Base-by-base conservation (phyloP, 2,888 invertebrate genomes). In the Branchellion lobata region DNA sequence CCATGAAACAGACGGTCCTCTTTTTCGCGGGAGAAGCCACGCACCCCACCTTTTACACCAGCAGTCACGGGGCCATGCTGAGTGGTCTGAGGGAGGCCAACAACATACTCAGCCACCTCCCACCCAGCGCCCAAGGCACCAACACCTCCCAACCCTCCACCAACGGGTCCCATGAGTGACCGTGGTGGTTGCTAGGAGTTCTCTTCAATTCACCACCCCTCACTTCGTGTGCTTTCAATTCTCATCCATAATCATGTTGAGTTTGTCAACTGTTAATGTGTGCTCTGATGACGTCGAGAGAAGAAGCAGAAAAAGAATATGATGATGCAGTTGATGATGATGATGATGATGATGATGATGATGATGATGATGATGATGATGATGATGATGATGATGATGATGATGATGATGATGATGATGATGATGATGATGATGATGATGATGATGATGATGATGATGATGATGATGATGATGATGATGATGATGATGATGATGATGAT, bases 21-120 rank as follows among this genome's bases (percentile, higher is more conserved):
- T 89, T 93, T 85, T 96, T 96, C 90, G 96, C 95, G 84, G 96
- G 96, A 81, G 96, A 96, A 89, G 96, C 96, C 85, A 95, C 95
- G 68, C 96, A 96, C 89, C 92, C 93, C 86, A 93, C 91, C 87
- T 96, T 94, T 88, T 96, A 96, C 88, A 96, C 95, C 74, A 96
- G 96, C 0, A 95, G 94, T 51, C 96, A 96, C 87, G 96, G 96
- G 73, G 96, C 96, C 53, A 94, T 93, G 86, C 89, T 96, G 79
- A 93, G 93, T 73, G 96, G 96, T 5, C 83, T 85, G 81, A 81
- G 86, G 72, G 87, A 87, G 79, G 87, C 87, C 2, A 83, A 85
- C 78, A 82, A 85, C 31, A 84, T 87, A 74, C 82, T 85, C 40
- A 84, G 81, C 79, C 80, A 33, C 77, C 31, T 77, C 29, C 14